Evolutionary conservation across 2,797 vertebrate species (phyloP).

Genomic region (Xiphorhynchus erythropygius): DNA sequence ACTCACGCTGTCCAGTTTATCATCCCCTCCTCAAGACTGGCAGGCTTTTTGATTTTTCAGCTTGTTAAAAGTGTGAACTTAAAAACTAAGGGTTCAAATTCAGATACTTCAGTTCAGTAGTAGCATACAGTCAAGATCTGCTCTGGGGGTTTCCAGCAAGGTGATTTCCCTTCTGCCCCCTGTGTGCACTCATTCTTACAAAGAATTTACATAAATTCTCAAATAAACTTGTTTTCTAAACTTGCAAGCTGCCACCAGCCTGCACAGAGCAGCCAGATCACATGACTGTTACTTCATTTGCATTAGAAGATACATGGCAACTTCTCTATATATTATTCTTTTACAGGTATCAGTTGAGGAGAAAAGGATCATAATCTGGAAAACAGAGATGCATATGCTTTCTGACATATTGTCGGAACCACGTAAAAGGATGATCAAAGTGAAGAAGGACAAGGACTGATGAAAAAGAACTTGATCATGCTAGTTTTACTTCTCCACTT

Average conservation of each 20-base stretch:
- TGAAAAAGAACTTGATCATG: background rate
- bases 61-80: background rate
- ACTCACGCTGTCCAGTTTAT: background rate
- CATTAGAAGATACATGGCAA: background rate
- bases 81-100: conserved; percentile 21
- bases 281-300: background rate
- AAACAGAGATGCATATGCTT: background rate
- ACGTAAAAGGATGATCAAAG: background rate
- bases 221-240: conserved; percentile 69
- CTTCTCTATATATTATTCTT: background rate
- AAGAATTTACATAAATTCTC: conserved; percentile 77
- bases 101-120: conserved; percentile 53
- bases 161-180: conserved; percentile 75
- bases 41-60: background rate
- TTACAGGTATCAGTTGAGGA: background rate
- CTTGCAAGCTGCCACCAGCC: background rate
- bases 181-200: conserved; percentile 72
- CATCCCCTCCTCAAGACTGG: background rate
- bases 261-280: background rate
- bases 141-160: conserved; percentile 77
- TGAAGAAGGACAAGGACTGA: background rate
- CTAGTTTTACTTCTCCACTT: background rate
- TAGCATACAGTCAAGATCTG: background rate
- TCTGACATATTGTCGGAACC: background rate
- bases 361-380: background rate